Conservation (phyloP, 2,888 invertebrate genomes). For the Eupithecia centaureata region DNA sequence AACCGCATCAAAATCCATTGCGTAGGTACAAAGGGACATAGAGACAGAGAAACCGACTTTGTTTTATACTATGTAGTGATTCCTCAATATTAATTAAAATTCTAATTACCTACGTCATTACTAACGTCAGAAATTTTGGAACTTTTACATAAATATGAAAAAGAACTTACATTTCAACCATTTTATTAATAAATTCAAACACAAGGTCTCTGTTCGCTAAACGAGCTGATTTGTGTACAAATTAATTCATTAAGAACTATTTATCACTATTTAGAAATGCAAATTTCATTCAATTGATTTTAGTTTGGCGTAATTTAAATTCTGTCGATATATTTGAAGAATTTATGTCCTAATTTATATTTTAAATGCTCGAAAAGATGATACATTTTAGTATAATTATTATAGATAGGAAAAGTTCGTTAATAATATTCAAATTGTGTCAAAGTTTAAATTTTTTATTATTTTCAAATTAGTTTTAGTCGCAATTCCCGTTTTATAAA, state of each 20-base stretch:
- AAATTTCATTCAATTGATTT: not conserved
- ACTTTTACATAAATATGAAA: not conserved
- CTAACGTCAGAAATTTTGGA: too few species aligned
- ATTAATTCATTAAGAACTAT: constrained; percentile 11
- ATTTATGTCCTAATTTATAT: not conserved
- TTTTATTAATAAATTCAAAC: not conserved
- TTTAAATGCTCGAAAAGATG: not conserved
- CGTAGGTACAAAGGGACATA: too few species aligned
- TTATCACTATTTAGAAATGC: constrained; percentile 9
- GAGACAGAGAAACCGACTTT: too few species aligned
- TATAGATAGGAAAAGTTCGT: too few species aligned
- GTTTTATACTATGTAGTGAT: too few species aligned
- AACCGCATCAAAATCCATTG: too few species aligned
- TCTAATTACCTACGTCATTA: too few species aligned
- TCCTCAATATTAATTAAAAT: too few species aligned
- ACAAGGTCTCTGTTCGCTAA: not conserved
- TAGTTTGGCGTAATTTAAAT: not conserved
- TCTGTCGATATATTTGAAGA: not conserved
- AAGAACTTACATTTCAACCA: not conserved
- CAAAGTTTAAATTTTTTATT: not conserved
- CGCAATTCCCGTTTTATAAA: not conserved
- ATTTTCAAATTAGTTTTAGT: not conserved
- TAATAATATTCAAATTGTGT: not conserved
- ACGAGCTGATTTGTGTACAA: constrained; percentile 14
- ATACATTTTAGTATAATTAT: too few species aligned